Base-by-base conservation (phyloP, 2,113 vertebrate species). In the Pontoporia blainvillei region DNA sequence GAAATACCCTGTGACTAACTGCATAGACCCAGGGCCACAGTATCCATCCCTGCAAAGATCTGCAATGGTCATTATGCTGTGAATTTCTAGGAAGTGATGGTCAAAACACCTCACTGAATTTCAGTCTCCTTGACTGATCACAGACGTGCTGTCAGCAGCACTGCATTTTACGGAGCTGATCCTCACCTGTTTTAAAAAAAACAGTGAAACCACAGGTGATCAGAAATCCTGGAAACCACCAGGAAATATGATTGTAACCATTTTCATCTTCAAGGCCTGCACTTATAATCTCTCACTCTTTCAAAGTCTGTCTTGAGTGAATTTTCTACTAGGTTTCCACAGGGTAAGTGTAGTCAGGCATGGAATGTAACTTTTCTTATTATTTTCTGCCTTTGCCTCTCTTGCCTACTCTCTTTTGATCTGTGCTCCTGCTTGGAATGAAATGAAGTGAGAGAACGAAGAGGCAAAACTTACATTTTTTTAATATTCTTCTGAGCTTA, bases 91-190 rank as follows among this genome's bases (percentile, higher is more conserved):
- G 5, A n/a, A 29, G 36, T 2, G 39, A 41, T 2, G 41, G 78
- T 49, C 41, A 31, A 61, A 52, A 17, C 66, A 41, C 23, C 44
- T 72, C 34, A 25, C 7, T 71, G 31, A 29, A 1, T 52, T 64
- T 75, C 34, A 8, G 0, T 27, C 39, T 85, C 52, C 39, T 44
- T 8, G 13, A 15, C 8, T 11, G 41, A 13, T 54, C 73, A 15
- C 7, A n/a, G 39, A 6, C 3, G 0, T 0, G 0, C 13, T 2
- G 8, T 25, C n/a, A 34, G 13, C 44, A 14, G 8, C 25, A 7
- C 25, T 6, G 3, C 23, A 5, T 23, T 36, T 49, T 49, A 88
- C 61, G 49, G 46, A 6, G 6, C 41, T 3, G 25, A 44, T 41
- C n/a, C 18, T 1, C n/a, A 66, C 52, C 36, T 67, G 27, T 67